phyloP scores from a whole-genome alignment of 2,888 invertebrate genomes.

The Eulithis testata region DNA sequence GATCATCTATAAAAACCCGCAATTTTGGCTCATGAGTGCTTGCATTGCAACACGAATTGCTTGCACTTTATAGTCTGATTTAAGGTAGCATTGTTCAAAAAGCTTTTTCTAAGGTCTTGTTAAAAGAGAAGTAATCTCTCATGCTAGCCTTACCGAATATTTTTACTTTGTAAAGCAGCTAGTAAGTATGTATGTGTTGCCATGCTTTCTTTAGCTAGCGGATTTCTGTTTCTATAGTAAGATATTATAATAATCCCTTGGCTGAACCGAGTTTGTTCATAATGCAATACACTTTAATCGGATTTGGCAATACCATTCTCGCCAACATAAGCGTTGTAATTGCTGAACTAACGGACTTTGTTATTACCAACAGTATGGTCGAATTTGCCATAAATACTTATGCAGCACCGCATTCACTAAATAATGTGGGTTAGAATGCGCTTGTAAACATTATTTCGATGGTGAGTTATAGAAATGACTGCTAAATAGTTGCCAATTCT shows the following conservation, averaged over 20 bases:
- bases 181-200: neutral
- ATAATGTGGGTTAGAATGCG: conserved; percentile 34
- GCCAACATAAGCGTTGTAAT: conserved; percentile 39
- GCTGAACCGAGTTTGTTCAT: conserved; percentile 46
- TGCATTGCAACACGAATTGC: too few relatives aligned
- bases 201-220: neutral
- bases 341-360: conserved; percentile 40
- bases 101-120: too few relatives aligned
- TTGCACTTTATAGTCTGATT: too few relatives aligned
- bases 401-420: conserved; percentile 35
- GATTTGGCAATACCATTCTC: conserved; percentile 43
- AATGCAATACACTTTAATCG: conserved; percentile 54
- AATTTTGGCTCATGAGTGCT: too few relatives aligned
- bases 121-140: too few relatives aligned
- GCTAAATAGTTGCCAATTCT: neutral
- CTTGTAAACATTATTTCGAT: conserved; percentile 17
- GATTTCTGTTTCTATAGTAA: conserved; percentile 8
- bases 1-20: too few relatives aligned
- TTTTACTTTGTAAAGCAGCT: too few relatives aligned
- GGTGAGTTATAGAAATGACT: conserved; percentile 12
- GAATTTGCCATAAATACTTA: conserved; percentile 37
- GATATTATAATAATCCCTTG: conserved; percentile 59
- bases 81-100: too few relatives aligned
- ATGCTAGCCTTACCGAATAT: too few relatives aligned
- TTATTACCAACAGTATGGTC: conserved; percentile 40